phyloP scores from a whole-genome alignment of 2,797 vertebrate species.

The Mus minutoides region DNA sequence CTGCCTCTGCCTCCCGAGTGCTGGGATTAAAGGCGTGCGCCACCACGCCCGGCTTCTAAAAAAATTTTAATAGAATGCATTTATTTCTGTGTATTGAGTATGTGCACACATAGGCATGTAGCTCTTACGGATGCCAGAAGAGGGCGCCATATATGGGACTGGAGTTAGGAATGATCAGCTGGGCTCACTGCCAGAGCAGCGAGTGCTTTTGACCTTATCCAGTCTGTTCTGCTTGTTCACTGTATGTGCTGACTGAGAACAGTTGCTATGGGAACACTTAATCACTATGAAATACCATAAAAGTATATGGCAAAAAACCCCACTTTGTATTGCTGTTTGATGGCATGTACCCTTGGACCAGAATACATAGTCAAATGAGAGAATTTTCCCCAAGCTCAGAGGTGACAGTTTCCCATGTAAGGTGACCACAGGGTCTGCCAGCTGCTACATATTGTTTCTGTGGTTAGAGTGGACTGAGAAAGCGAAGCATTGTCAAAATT shows the following conservation, averaged over 20 bases:
- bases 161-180: not conserved
- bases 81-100: not conserved
- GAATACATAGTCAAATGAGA: not conserved
- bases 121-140: too few relatives aligned
- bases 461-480: not conserved
- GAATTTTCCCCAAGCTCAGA: not conserved
- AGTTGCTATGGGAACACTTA: not conserved
- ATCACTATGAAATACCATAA: not conserved
- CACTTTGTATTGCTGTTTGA: not conserved
- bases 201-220: too few relatives aligned
- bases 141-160: too few relatives aligned
- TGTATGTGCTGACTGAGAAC: not conserved
- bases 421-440: not conserved
- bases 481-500: not conserved
- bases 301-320: not conserved
- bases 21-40: too few relatives aligned
- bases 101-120: not conserved
- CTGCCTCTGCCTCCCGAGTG: too few relatives aligned
- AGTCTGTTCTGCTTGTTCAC: not conserved
- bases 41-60: too few relatives aligned
- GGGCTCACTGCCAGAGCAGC: not conserved
- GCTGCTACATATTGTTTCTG: not conserved
- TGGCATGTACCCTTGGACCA: not conserved
- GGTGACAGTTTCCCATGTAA: not conserved
- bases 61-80: not conserved